Base-by-base conservation (phyloP, 2,888 invertebrate genomes). In the Hesperia comma region DNA sequence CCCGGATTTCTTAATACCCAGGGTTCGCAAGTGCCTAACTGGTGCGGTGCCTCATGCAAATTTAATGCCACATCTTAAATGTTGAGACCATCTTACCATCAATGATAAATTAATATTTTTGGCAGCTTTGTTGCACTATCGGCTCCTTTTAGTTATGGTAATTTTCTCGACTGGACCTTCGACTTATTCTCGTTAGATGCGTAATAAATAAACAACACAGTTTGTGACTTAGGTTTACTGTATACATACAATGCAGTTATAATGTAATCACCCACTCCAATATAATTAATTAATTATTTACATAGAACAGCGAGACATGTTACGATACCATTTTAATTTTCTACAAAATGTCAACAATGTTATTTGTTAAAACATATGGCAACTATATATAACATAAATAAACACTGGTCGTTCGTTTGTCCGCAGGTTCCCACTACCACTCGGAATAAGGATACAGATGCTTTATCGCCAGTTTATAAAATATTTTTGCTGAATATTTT, bases 401-500 rank as follows among this genome's bases (percentile, higher is more conserved):
- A 12, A 53, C 15, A 63, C 58, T 68, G 46, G 49, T 49, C 19
- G 21, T 62, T 70, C 63, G 72, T 73, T 86, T 84, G 77, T 85
- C 72, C 75, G 56, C 89, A 90, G 90, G 81, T 86, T 81, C 77
- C 77, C 49, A 19, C 49, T 17, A 49, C 71, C 70, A 74, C 79
- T 75, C 77, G 78, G 81, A 76, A 79, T 78, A 83, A 80, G 79
- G 81, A 84, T 83, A 81, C 86, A 86, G 86, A 90, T 88, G 90
- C 91, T 91, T 91, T 90, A 88, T 89, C 87, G 91, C 90, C 90
- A 86, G 81, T 90, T 88, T 88, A 85, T 87, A 87, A 85, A 85
- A 83, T 87, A 87, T 90, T 89, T 86, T 86, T 88, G 84, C 91
- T 92, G 90, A 89, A 91, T 91, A 89, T 92, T 90, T 91, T 90